Percentiles rank a stretch among this genome's conserved stretches.
These are phyloP conservation scores for Dreissena rostriformis DNA, from an alignment of 1,140 invertebrate genomes.

Conservation along the genomic window DNA sequence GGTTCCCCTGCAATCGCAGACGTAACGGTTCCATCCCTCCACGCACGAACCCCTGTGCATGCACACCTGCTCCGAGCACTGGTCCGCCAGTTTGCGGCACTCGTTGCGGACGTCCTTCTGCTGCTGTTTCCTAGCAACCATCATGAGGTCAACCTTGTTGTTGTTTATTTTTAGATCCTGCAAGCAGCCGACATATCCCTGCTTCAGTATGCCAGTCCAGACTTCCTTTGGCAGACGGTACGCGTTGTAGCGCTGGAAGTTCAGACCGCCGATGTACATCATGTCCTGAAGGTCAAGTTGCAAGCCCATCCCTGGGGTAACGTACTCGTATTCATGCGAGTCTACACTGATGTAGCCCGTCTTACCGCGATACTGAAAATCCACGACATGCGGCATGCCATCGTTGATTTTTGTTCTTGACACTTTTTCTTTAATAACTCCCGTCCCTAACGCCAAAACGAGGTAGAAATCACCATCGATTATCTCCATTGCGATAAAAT, in stretches of 20 bases:
- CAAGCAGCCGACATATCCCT: constrained; percentile 97
- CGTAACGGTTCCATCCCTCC: constrained; percentile 98
- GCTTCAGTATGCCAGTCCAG: constrained; percentile 94
- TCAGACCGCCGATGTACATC: constrained; percentile 91
- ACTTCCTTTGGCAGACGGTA: constrained; percentile 91
- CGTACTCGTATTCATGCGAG: constrained; percentile 93
- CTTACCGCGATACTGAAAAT: constrained; percentile 84
- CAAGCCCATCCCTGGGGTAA: constrained; percentile 85
- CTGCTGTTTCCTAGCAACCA: constrained; percentile 94
- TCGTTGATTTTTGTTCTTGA: constrained; percentile 87
- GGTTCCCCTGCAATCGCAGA: constrained; percentile 97
- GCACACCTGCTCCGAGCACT: constrained; percentile 95
- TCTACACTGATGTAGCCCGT: constrained; percentile 94
- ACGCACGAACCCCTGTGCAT: constrained; percentile 94
- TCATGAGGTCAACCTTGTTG: constrained; percentile 94
- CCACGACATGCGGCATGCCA: constrained; percentile 94
- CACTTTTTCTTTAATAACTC: constrained; percentile 88
- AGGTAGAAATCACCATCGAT: constrained; percentile 96
- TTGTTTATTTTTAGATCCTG: constrained; percentile 96
- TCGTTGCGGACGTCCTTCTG: constrained; percentile 83
- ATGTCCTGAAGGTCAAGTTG: constrained; percentile 92
- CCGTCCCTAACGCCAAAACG: constrained; percentile 95
- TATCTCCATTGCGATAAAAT: constrained; percentile 96
- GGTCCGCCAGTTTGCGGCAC: constrained; percentile 85
- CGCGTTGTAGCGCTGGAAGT: constrained; percentile 69